A percentile compares a stretch with the other conserved stretches of the same genome.
These are phyloP conservation scores for Rhinopomastus cyanomelas DNA, from an alignment of 2,113 vertebrate species.

Conservation along the genomic window DNA sequence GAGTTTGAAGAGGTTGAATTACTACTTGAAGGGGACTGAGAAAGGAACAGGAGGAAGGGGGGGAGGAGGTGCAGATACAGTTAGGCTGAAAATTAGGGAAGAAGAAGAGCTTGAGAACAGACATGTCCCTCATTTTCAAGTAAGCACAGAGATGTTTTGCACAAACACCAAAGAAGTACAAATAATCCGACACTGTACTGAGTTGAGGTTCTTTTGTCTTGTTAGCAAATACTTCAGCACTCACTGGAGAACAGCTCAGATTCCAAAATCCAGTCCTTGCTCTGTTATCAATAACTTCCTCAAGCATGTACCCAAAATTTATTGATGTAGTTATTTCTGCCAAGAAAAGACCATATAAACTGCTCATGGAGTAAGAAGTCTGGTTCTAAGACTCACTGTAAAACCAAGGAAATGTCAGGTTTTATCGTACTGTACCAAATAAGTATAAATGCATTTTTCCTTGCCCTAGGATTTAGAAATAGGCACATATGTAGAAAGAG, in stretches of 20 bases:
- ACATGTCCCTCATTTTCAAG: background rate
- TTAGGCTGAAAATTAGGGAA: background rate
- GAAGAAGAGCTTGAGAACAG: background rate
- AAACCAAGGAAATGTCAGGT: background rate
- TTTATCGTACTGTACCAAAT: background rate
- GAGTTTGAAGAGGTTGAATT: conserved; percentile 53
- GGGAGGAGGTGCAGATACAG: background rate
- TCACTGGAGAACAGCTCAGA: background rate
- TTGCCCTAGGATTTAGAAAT: background rate
- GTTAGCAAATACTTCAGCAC: conserved; percentile 10
- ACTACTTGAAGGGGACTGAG: conserved; percentile 25
- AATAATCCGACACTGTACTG: background rate
- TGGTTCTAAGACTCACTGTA: background rate
- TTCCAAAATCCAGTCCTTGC: background rate
- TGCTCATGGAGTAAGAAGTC: background rate
- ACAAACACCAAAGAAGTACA: background rate
- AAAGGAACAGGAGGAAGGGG: background rate
- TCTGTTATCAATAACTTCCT: background rate
- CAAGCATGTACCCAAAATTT: background rate
- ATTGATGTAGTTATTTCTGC: background rate
- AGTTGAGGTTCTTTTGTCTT: background rate
- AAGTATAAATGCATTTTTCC: background rate
- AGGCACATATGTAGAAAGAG: background rate
- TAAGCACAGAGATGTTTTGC: background rate
- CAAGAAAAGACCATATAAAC: background rate